Evolutionary conservation across 2,888 invertebrate species (phyloP).

Genomic region (Plutella xylostella): DNA sequence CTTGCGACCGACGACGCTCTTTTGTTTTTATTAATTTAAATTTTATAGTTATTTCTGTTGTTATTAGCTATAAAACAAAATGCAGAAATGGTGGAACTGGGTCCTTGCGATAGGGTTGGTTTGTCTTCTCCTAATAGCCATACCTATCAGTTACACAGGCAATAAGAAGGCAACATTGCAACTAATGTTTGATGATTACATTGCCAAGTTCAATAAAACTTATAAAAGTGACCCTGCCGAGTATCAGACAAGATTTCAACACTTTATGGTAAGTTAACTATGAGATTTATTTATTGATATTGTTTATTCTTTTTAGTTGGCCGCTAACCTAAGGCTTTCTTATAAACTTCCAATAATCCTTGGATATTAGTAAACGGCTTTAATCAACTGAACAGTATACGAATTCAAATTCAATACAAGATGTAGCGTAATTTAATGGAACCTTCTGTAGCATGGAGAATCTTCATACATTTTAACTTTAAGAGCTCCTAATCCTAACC

Average conservation of each 20-base stretch:
- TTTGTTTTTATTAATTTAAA: no score
- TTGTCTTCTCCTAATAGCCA: constrained; percentile 45
- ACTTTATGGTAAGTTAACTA: constrained; percentile 61
- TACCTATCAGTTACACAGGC: constrained; percentile 36
- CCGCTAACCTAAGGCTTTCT: no score
- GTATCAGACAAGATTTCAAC: constrained; percentile 56
- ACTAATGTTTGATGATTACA: constrained; percentile 58
- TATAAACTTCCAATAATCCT: no score
- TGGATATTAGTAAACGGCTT: no score
- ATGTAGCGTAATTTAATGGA: no score
- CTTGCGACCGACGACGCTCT: not conserved
- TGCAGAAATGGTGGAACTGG: constrained; percentile 61
- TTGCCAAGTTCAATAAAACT: constrained; percentile 65
- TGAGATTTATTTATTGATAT: constrained; percentile 9
- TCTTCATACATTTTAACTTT: no score
- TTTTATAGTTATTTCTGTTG: no score
- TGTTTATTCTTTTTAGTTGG: constrained; percentile 1
- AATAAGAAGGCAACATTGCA: constrained; percentile 29
- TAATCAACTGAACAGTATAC: no score
- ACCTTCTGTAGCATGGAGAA: no score
- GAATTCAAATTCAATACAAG: no score
- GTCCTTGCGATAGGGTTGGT: constrained; percentile 36
- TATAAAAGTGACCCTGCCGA: constrained; percentile 57
- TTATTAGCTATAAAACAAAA: constrained; percentile 23
- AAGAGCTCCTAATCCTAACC: no score